Evolutionary conservation across 2,888 invertebrate species (phyloP), one percentile per base, ranked within the genome.

Genomic region (Drosophila ustulata): DNA sequence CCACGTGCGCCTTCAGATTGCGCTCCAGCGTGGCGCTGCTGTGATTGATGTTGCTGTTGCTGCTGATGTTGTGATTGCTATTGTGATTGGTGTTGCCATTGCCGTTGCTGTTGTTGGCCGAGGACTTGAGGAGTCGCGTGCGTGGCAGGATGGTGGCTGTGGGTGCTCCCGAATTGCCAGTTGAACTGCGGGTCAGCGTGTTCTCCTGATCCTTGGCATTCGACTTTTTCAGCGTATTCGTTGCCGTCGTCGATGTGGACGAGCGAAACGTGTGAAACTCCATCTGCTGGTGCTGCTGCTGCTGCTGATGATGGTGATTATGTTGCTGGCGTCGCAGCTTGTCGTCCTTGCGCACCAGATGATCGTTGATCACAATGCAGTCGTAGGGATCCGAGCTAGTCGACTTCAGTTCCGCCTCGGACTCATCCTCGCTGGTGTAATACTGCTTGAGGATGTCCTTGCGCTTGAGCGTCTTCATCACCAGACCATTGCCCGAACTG

Each of bases 341-440:
- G 25, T 93, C 93, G 71, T 93, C 93, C 91, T 90, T 90, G 56
- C 90, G 91, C 65, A 92, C 92, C 47, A 92, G 82, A 82, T 96
- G 96, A 92, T 97, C 97, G 80, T 97, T 96, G 28, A 97, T 96
- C 56, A 97, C 96, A 78, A 97, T 97, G 90, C 97, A 97, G 89
- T 96, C 96, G 81, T 96, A 95, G 30, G 95, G 95, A 93, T 96
- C 95, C 51, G 95, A 95, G 88, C 95, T 95, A 51, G 95, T 95
- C 53, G 95, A 95, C 90, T 91, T 92, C 7, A 92, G 74, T 53
- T 91, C 91, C 8, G 81, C 77, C 72, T 91, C 91, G 7, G 95
- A 94, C 88, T 95, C 95, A 71, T 94, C 94, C 73, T 93, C 93
- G 85, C 93, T 93, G 53, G 93, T 93, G 69, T 94, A 94, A 90